These are phyloP conservation scores for Galleria mellonella DNA, from an alignment of 1,140 invertebrate genomes.

Conservation along the genomic window DNA sequence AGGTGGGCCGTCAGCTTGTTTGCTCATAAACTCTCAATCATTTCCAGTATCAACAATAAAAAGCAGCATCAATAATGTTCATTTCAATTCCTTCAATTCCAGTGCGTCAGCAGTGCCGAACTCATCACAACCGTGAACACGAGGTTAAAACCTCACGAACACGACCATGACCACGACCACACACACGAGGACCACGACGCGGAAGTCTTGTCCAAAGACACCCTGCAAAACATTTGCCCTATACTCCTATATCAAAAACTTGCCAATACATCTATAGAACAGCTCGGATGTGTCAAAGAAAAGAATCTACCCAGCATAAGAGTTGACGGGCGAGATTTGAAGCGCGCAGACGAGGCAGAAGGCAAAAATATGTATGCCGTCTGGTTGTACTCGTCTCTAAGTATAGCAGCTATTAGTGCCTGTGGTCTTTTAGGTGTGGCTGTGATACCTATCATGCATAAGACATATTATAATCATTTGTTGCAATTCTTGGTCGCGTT, in stretches of 20 bases:
- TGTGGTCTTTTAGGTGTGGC: slow-evolving; percentile 89
- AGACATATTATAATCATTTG: slow-evolving; percentile 91
- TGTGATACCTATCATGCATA: slow-evolving; percentile 93
- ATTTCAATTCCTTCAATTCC: slow-evolving; percentile 23
- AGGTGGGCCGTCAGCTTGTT: no score
- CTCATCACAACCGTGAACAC: slow-evolving; percentile 61
- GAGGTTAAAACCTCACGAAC: slow-evolving; percentile 45
- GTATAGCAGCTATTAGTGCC: slow-evolving; percentile 88
- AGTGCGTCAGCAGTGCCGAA: slow-evolving; percentile 69
- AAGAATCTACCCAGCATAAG: slow-evolving; percentile 23
- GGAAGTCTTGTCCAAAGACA: slow-evolving; percentile 40
- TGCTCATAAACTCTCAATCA: no score
- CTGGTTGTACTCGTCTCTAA: slow-evolving; percentile 87
- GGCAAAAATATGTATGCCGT: slow-evolving; percentile 72
- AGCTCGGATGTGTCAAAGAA: slow-evolving; percentile 74
- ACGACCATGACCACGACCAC: slow-evolving; percentile 32
- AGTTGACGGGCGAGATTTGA: slow-evolving; percentile 11
- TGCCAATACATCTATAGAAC: slow-evolving; percentile 68
- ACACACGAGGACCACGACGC: slow-evolving; percentile 32
- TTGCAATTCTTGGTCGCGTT: slow-evolving; percentile 94
- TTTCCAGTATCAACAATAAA: no score
- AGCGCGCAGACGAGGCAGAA: slow-evolving; percentile 22
- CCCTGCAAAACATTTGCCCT: slow-evolving; percentile 77
- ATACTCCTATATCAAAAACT: slow-evolving; percentile 79
- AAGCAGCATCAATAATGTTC: background rate